A percentile compares a stretch with the other conserved stretches of the same genome.
phyloP scores from a whole-genome alignment of 2,113 vertebrate species.

The Oceanodroma tethys region DNA sequence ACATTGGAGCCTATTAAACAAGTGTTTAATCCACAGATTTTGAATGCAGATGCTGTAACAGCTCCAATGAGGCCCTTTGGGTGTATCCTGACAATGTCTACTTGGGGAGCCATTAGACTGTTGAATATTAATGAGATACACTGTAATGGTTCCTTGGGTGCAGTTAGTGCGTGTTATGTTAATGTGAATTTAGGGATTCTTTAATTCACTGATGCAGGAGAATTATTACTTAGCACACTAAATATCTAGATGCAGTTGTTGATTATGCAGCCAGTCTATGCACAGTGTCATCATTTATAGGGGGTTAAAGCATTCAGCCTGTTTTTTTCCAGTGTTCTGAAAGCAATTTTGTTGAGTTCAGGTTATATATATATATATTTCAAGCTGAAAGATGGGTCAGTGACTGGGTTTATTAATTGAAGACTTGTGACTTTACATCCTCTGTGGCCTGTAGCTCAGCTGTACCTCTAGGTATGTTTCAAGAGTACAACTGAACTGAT shows the following conservation, averaged over 20 bases:
- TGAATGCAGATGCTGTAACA: background rate
- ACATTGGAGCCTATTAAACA: background rate
- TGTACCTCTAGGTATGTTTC: background rate
- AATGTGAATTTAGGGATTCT: background rate
- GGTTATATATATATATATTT: background rate
- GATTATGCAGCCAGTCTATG: background rate
- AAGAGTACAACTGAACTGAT: background rate
- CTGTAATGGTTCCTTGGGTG: background rate
- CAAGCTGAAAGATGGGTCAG: background rate
- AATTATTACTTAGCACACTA: background rate
- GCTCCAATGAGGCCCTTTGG: background rate
- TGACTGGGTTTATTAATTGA: background rate
- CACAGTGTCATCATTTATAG: background rate
- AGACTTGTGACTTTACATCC: background rate
- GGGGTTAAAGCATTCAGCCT: background rate
- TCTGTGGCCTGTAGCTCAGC: background rate
- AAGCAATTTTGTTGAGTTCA: background rate
- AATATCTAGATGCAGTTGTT: background rate
- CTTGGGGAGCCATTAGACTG: background rate
- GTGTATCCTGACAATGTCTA: background rate
- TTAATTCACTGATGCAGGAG: background rate
- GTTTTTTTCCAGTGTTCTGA: background rate
- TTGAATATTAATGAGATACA: background rate
- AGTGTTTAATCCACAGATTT: slow-evolving; percentile 15
- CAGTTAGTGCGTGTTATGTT: background rate